These are phyloP conservation scores for Eremophila alpestris DNA, from an alignment of 2,797 vertebrate genomes.

Conservation along the genomic window DNA sequence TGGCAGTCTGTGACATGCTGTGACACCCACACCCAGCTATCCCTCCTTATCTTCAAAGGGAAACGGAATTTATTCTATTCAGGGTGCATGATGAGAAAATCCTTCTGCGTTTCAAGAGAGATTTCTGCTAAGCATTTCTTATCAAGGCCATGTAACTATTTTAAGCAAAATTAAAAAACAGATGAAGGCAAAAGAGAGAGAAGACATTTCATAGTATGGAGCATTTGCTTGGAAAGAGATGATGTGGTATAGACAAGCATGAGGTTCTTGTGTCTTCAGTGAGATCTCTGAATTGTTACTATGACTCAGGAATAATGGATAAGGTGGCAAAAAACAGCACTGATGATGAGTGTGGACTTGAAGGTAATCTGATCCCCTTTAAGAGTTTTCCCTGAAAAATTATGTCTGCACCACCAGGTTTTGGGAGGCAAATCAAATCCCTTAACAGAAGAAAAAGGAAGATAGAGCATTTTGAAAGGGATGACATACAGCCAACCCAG, in stretches of 20 bases:
- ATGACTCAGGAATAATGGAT: accelerated
- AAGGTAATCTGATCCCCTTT: neutral
- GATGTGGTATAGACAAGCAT: neutral
- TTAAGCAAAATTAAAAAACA: neutral
- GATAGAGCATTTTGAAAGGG: neutral
- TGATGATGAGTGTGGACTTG: neutral
- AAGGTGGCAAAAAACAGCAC: neutral
- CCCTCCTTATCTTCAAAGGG: neutral
- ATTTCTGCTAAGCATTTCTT: neutral
- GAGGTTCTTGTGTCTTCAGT: neutral
- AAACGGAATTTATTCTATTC: too few relatives aligned
- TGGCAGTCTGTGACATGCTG: neutral
- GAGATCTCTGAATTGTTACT: neutral
- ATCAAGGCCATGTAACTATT: accelerated
- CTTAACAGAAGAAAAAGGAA: neutral
- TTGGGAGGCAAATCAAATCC: neutral
- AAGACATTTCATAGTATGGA: neutral
- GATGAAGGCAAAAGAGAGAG: neutral
- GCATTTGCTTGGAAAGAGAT: neutral
- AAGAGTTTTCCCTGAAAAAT: neutral
- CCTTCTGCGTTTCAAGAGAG: neutral
- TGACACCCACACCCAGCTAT: neutral
- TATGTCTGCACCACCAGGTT: neutral
- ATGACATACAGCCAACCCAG: neutral
- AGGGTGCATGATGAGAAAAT: neutral